These are phyloP conservation scores for Actinemys pallida DNA, from an alignment of 2,113 vertebrate genomes.

Conservation along the genomic window DNA sequence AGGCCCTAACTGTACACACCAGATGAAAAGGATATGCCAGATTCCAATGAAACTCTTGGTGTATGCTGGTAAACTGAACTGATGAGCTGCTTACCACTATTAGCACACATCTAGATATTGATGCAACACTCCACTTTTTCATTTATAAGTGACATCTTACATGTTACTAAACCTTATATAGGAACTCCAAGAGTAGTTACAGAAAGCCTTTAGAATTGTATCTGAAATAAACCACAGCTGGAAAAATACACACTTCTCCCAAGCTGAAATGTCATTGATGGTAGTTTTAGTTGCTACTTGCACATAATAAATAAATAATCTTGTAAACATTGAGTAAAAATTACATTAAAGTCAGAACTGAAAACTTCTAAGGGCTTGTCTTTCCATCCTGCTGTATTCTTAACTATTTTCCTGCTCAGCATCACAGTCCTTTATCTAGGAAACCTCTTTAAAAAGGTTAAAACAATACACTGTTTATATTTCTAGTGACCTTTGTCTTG, in stretches of 20 bases:
- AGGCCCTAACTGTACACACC: not conserved
- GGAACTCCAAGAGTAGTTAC: not conserved
- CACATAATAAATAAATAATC: not conserved
- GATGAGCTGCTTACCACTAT: not conserved
- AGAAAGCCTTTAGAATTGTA: not conserved
- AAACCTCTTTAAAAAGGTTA: constrained; percentile 39
- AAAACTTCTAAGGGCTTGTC: not conserved
- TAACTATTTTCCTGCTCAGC: constrained; percentile 8
- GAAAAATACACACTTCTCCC: not conserved
- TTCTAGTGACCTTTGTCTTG: constrained; percentile 36
- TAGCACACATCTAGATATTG: not conserved
- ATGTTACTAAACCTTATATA: not conserved
- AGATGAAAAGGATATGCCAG: not conserved
- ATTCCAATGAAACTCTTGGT: not conserved
- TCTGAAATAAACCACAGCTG: not conserved
- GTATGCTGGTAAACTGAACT: not conserved
- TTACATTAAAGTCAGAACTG: not conserved
- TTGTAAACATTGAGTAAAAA: not conserved
- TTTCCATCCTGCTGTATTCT: constrained; percentile 30
- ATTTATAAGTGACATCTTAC: rapidly evolving
- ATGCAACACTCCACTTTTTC: not conserved
- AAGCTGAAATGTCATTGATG: not conserved
- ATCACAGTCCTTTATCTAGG: constrained; percentile 11
- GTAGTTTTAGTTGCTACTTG: not conserved
- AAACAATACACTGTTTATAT: constrained; percentile 25